Evolutionary conservation across 2,113 vertebrate genomes (phyloP).

Genomic region (Corapipo altera): DNA sequence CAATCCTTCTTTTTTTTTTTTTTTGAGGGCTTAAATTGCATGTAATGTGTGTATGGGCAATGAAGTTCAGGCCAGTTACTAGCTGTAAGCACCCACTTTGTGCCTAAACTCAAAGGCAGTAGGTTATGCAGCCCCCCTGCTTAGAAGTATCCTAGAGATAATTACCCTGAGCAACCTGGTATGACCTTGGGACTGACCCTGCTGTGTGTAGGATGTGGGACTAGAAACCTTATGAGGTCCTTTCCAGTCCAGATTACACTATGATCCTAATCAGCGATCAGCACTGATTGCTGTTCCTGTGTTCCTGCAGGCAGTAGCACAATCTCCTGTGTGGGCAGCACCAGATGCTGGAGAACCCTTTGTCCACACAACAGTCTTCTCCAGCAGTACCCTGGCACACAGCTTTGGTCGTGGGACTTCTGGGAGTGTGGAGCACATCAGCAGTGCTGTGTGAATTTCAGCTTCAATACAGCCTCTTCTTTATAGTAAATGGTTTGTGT

Average conservation of each 20-base stretch:
- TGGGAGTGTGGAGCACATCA: background rate
- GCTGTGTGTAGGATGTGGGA: background rate
- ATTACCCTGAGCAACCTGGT: background rate
- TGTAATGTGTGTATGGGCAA: background rate
- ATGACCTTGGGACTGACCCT: background rate
- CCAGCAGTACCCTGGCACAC: background rate
- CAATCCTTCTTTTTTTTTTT: background rate
- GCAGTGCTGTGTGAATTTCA: background rate
- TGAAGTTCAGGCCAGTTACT: background rate
- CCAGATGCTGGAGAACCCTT: background rate
- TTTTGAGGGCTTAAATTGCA: background rate
- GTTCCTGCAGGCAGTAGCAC: rapidly evolving
- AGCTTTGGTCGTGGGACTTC: background rate
- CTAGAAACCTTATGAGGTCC: background rate
- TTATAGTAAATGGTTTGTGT: background rate
- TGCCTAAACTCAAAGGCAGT: background rate
- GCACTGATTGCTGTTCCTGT: background rate
- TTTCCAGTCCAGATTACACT: background rate
- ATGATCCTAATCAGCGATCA: background rate
- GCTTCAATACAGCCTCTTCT: background rate
- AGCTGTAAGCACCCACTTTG: background rate
- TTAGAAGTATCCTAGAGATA: background rate
- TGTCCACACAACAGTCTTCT: background rate
- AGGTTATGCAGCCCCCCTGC: background rate
- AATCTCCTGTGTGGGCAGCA: background rate